Evolutionary conservation across 2,113 vertebrate species (phyloP), one percentile per base, ranked within the genome.

Genomic region (Colistium nudipinnis): DNA sequence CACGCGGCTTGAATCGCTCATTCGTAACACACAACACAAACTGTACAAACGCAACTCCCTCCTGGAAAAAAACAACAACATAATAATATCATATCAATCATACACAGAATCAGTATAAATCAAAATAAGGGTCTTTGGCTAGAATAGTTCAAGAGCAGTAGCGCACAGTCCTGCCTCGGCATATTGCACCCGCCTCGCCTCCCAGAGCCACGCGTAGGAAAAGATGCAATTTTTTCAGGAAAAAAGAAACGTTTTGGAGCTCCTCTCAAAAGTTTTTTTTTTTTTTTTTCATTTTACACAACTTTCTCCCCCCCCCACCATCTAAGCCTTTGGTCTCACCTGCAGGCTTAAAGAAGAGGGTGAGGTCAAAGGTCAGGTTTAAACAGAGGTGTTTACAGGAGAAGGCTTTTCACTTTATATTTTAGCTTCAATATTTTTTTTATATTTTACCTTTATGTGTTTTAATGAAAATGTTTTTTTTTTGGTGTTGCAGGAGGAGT

Each of bases 51-150:
- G 67, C 67, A 68, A 57, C 68, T 65, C 70, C 72, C 63, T 48
- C 56, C 62, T 41, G 45, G 54, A 65, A 56, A 59, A 48, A 67
- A 66, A 74, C 2, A 31, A 70, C 36, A 83, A 71, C 38, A 81
- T 14, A 57, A 60, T 64, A 68, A 62, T 19, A n/a, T 51, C 33
- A 69, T 49, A 70, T 54, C 73, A 86, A 83, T 83, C 72, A 79
- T 76, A 86, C 65, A 75, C 30, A 81, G 49, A 88, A 82, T 84
- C 81, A 86, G 20, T 64, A 56, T 27, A 55, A 81, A 86, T 79
- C 82, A 69, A 78, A 47, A n/a, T n/a, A n/a, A 41, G 28, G 81
- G 43, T 82, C 74, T 88, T 87, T 90, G 88, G 86, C 76, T 74
- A 66, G 31, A 72, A 35, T 11, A 3, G 20, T 71, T 25, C 31